Base-by-base conservation (phyloP, 2,888 invertebrate genomes). In the Artemia sinica region DNA sequence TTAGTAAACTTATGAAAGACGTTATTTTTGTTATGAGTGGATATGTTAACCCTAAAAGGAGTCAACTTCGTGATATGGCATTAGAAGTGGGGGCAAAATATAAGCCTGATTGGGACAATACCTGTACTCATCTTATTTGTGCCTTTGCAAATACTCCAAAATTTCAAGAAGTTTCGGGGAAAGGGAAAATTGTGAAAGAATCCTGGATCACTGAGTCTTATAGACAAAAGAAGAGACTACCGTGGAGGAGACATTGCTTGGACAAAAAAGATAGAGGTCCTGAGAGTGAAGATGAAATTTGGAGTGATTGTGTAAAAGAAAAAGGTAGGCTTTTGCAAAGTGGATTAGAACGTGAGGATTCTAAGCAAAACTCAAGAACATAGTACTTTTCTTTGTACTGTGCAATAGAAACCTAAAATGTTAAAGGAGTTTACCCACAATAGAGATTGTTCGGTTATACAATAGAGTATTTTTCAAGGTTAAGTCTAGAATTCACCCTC, bases 61-160 rank as follows among this genome's bases (percentile, higher is more conserved):
- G 82, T 0, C 78, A 81, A 71, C 75, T 93, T 67, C 79, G 92
- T 51, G 82, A 81, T 71, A 82, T 82, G 73, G 90, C 88, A 8
- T 70, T 85, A 6, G 82, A 83, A 69, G 84, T 94, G 83, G 93
- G 93, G 3, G 92, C 90, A 1, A 81, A 80, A 73, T 91, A 88
- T 76, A 83, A 82, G 76, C 79, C 83, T 0, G 87, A 89, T 79
- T 92, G 91, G 91, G 82, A 82, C 68, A 75, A 78, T 18, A 77
- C 76, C 49, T 90, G 89, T 77, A 92, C 91, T 8, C 93, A 93
- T 79, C 84, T 94, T 72, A 82, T 94, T 89, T 93, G 92, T 80
- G 92, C 93, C 12, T 92, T 91, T 79, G 80, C 83, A 8, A 89
- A 89, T 77, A 93, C 93, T 8, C 94, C 93, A 7, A 93, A 93